Evolutionary conservation across 2,888 invertebrate species (phyloP).

Genomic region (Automeris io): DNA sequence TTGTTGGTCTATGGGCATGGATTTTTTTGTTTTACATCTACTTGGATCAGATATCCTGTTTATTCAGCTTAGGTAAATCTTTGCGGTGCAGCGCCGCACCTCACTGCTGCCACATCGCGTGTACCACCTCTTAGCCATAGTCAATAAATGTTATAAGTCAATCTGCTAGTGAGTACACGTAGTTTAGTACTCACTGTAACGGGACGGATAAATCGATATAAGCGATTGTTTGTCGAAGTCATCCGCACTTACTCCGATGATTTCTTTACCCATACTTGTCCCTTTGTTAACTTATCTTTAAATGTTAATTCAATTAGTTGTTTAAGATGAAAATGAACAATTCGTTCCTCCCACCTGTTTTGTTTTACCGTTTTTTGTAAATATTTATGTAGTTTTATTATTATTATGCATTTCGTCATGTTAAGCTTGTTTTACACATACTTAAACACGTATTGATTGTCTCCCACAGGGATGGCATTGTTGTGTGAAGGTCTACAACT

Average conservation of each 20-base stretch:
- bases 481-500: no score
- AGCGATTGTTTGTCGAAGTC: slow-evolving; percentile 41
- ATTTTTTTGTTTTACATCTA: no score
- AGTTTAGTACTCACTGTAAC: slow-evolving; percentile 45
- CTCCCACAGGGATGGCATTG: no score
- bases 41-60: no score
- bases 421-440: no score
- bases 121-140: no score
- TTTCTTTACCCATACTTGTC: slow-evolving; percentile 38
- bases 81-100: no score
- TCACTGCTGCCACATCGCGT: no score
- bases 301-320: slow-evolving; percentile 49
- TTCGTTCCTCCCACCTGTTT: slow-evolving; percentile 6
- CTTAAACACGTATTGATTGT: no score
- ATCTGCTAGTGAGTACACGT: slow-evolving; percentile 32
- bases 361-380: slow-evolving; percentile 3
- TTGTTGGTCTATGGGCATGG: no score
- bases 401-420: no score
- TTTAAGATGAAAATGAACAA: slow-evolving; percentile 24
- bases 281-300: slow-evolving; percentile 33
- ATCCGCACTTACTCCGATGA: slow-evolving; percentile 25
- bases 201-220: slow-evolving; percentile 55
- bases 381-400: neutral
- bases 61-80: no score
- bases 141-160: slow-evolving; percentile 5